Percentiles rank a stretch among this genome's conserved stretches.
Evolutionary conservation across 2,797 vertebrate species (phyloP).

Genomic region (Parambassis ranga): DNA sequence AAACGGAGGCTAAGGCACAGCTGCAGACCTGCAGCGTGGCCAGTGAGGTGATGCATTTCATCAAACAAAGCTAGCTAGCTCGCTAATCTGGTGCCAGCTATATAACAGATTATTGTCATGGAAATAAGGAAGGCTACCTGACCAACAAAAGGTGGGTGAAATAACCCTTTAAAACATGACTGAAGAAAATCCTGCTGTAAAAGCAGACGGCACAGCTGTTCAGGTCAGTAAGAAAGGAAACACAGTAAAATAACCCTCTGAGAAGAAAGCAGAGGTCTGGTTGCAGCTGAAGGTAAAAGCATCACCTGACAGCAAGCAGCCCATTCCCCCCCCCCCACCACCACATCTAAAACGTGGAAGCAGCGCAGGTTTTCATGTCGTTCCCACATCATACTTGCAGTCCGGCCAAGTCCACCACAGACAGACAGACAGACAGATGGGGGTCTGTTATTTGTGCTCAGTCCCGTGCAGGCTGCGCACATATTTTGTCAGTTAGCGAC

Average conservation of each 20-base stretch:
- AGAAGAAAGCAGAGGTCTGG: slow-evolving; percentile 20
- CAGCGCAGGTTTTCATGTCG: slow-evolving; percentile 24
- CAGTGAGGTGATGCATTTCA: no score
- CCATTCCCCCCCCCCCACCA: neutral
- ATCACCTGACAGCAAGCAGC: slow-evolving; percentile 28
- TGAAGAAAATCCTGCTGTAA: no score
- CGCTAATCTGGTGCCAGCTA: no score
- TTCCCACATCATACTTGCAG: slow-evolving; percentile 34
- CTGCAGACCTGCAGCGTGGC: no score
- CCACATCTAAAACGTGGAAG: slow-evolving; percentile 25
- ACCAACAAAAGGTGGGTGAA: no score
- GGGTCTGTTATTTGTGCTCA: slow-evolving; percentile 28
- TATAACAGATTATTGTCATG: no score
- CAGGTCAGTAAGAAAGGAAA: no score
- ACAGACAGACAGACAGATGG: neutral
- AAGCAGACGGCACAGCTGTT: slow-evolving; percentile 25
- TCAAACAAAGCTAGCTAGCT: no score
- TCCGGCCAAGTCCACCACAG: slow-evolving; percentile 51
- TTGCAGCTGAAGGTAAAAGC: slow-evolving; percentile 36
- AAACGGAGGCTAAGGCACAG: no score
- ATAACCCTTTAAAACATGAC: neutral
- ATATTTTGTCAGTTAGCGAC: slow-evolving; percentile 51
- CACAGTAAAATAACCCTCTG: no score
- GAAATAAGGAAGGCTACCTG: no score
- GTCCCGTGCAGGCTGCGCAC: slow-evolving; percentile 25